Evolutionary conservation across 2,797 vertebrate species (phyloP), one percentile per base, ranked within the genome.

Genomic region (Antennarius maculatus): DNA sequence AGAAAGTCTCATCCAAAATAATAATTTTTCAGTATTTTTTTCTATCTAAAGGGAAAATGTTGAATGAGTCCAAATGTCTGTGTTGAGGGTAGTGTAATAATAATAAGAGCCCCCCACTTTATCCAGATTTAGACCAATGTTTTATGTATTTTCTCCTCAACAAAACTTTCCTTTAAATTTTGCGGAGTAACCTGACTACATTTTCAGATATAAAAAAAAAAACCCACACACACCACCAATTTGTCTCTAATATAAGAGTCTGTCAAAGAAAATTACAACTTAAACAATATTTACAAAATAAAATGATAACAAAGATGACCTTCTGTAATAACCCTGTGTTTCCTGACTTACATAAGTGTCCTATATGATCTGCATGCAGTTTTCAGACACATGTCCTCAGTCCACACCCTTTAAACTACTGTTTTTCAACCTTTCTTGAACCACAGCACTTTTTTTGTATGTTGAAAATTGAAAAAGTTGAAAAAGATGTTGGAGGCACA

Each of bases 301-400:
- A 39, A 39, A 11, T 10, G 9, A 39, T 39, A 9, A 39, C 7
- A 39, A 39, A 9, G 2, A 43, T 42, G 52, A 51, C 17, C 27
- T 46, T 1, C 7, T 62, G 41, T 18, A 0, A 52, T 11, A 5
- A 55, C 48, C n/a, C n/a, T 7, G 13, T 48, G 17, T 65, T 67
- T 34, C 61, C 42, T 17, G 13, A 18, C 42, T 56, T 18, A 59
- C 42, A 31, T 23, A 5, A 57, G 13, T 41, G 15, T n/a, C 34
- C 9, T 31, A 3, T 65, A 54, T 29, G 53, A 34, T 51, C 69
- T 54, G 50, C 5, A 52, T 28, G 54, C n/a, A 55, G 1, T 27
- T 28, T 47, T 3, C 12, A 42, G 7, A 29, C 47, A 31, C 16
- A 42, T 29, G 9, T 50, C 65, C 55, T 81, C 42, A 5, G 15